Evolutionary conservation across 2,797 vertebrate species (phyloP), one percentile per base, ranked within the genome.

Genomic region (Gouania willdenowi): DNA sequence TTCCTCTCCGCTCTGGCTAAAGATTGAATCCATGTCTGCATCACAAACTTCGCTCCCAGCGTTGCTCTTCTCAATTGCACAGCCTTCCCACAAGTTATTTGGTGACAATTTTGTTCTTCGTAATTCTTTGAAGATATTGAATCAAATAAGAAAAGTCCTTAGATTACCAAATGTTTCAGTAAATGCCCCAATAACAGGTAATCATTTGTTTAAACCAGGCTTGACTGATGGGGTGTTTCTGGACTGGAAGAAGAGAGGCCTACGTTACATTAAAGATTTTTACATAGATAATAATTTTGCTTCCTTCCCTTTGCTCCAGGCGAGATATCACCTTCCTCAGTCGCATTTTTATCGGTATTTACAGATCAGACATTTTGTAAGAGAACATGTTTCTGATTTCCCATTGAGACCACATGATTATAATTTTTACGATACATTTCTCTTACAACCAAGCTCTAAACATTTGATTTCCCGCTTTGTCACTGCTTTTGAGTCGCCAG

Each of bases 201-300:
- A 47, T 44, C 24, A 26, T 11, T 34, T 41, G n/a, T 44, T 44
- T 3, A 36, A 48, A 37, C 41, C 30, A 16, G 30, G 2, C 11
- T 3, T 18, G 13, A 50, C n/a, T 4, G 17, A 67, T 19, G 2
- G 18, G 2, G 15, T 33, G 8, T 53, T 39, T 19, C 3, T 41
- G 21, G 20, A 45, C 5, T 41, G 30, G 9, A 33, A 11, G 8
- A 4, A 42, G 16, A 33, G 10, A 4, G 15, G 22, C 3, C 22
- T 54, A 1, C 6, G 4, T 1, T 20, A 10, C 2, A 6, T 35
- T 28, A 4, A 2, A 21, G 21, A 55, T 30, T 2, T 44, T 5
- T 42, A 35, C 4, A 19, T 42, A 5, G n/a, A 46, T 14, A n/a
- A 47, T 4, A 25, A 3, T 3, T 55, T 29, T 9, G 11, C n/a